These are phyloP conservation scores for Phainopepla nitens DNA, from an alignment of 2,113 vertebrate genomes.

Conservation along the genomic window DNA sequence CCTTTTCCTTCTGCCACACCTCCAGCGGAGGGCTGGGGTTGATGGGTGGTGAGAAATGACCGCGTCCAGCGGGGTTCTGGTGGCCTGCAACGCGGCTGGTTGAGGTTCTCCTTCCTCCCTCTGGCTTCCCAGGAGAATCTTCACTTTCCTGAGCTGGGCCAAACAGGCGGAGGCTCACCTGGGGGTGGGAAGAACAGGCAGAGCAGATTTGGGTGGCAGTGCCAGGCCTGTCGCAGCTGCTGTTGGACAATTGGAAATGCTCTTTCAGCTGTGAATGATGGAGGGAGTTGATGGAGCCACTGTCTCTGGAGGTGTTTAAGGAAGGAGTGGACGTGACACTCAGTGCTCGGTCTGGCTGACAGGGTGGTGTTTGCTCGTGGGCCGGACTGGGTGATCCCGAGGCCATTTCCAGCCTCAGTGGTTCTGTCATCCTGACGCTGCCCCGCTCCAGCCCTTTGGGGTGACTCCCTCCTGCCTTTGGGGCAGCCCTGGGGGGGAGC, in stretches of 20 bases:
- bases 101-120: neutral
- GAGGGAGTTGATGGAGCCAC: neutral
- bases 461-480: neutral
- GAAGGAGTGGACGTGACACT: accelerated
- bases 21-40: accelerated
- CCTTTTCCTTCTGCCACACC: neutral
- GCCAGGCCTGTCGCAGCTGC: neutral
- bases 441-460: accelerated
- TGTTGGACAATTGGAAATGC: accelerated
- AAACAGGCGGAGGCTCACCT: accelerated
- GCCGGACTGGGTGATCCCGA: no score
- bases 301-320: neutral
- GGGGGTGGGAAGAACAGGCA: accelerated
- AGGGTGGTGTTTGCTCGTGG: neutral
- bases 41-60: accelerated
- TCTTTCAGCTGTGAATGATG: neutral
- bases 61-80: accelerated
- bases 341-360: neutral
- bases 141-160: neutral
- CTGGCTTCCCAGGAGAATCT: neutral
- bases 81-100: accelerated
- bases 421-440: neutral
- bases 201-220: neutral
- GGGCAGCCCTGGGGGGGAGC: accelerated
- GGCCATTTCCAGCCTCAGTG: accelerated